A percentile compares a stretch with the other conserved stretches of the same genome.
phyloP scores from a whole-genome alignment of 2,888 invertebrate species.

The Dendrolimus pini region DNA sequence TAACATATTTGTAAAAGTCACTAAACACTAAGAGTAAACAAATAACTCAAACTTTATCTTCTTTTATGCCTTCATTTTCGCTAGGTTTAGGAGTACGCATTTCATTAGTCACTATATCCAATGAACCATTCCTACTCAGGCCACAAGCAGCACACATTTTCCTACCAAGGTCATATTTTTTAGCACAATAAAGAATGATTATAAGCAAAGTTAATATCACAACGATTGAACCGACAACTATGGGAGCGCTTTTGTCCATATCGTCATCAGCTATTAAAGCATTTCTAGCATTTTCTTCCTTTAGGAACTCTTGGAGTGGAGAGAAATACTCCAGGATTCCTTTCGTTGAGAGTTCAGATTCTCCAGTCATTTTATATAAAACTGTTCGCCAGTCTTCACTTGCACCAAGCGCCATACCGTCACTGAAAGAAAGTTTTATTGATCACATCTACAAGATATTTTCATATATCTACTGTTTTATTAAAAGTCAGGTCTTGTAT shows the following conservation, averaged over 20 bases:
- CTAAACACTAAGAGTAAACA: too few relatives aligned
- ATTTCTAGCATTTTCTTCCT: constrained; percentile 41
- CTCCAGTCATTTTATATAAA: constrained; percentile 53
- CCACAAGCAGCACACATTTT: constrained; percentile 52
- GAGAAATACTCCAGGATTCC: constrained; percentile 60
- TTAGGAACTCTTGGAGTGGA: constrained; percentile 41
- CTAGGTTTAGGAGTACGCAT: constrained; percentile 40
- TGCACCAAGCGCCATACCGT: constrained; percentile 64
- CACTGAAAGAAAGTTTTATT: constrained; percentile 32
- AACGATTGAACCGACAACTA: constrained; percentile 54
- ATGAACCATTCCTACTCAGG: constrained; percentile 60
- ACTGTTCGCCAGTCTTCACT: constrained; percentile 65
- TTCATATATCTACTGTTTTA: too few relatives aligned
- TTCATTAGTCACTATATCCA: constrained; percentile 61
- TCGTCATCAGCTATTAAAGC: constrained; percentile 32
- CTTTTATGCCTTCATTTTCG: constrained; percentile 50
- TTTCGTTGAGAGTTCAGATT: constrained; percentile 54
- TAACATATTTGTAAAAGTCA: too few relatives aligned
- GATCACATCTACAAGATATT: too few relatives aligned
- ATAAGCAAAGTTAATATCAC: constrained; percentile 49
- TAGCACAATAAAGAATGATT: constrained; percentile 55
- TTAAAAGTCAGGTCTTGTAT: too few relatives aligned
- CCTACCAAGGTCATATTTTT: constrained; percentile 44
- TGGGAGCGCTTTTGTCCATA: constrained; percentile 56
- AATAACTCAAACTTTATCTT: constrained; percentile 49